Conservation (phyloP, 2,113 vertebrate species). For the Grallaria varia region DNA sequence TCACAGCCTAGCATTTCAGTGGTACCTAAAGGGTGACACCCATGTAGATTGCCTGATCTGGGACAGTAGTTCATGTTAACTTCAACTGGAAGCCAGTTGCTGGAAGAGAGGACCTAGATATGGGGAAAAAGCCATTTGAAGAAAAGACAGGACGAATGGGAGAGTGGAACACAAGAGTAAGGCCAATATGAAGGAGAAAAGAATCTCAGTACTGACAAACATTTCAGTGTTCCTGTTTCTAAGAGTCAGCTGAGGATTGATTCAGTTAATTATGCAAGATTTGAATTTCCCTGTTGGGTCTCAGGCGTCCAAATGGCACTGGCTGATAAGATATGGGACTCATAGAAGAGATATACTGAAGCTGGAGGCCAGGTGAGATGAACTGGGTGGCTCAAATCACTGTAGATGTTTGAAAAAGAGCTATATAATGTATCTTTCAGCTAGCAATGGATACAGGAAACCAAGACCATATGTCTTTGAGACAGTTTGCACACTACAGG, state of each 20-base stretch:
- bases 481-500: background rate
- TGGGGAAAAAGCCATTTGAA: background rate
- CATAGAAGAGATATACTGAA: background rate
- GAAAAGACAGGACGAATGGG: background rate
- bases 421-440: background rate
- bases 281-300: background rate
- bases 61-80: background rate
- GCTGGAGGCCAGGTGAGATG: background rate
- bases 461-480: background rate
- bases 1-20: background rate
- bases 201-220: background rate
- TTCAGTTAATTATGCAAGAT: fast-evolving
- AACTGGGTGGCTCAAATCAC: background rate
- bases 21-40: background rate
- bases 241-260: background rate
- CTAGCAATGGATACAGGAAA: background rate
- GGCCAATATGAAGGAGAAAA: background rate
- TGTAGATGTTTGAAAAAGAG: background rate
- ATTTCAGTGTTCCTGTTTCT: background rate
- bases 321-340: background rate
- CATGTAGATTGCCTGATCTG: fast-evolving
- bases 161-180: background rate
- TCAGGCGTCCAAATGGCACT: background rate
- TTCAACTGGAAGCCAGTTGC: background rate
- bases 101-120: background rate